These are phyloP conservation scores for Danio kyathit DNA, from an alignment of 2,797 vertebrate genomes.

Conservation along the genomic window DNA sequence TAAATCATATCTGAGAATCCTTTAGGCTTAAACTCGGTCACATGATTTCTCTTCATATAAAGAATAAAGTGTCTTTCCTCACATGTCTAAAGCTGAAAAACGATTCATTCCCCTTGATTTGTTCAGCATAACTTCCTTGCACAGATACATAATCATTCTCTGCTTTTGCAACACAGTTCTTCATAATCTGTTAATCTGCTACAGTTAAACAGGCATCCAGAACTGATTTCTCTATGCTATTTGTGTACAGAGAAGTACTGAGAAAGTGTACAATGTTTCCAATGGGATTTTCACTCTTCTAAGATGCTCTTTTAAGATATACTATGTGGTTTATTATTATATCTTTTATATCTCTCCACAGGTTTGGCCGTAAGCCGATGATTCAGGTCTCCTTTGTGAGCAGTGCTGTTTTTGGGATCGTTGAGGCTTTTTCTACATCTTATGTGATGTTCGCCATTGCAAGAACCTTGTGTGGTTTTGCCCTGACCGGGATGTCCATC, in stretches of 20 bases:
- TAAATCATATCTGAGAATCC: background rate
- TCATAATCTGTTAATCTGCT: no score
- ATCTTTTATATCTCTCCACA: slow-evolving; percentile 60
- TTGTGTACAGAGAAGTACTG: background rate
- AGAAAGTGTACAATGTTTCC: background rate
- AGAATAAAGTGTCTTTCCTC: slow-evolving; percentile 2
- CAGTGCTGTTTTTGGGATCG: slow-evolving; percentile 71
- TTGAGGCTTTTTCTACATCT: slow-evolving; percentile 77
- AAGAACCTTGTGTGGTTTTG: slow-evolving; percentile 78
- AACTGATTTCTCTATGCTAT: background rate
- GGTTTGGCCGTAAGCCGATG: slow-evolving; percentile 85
- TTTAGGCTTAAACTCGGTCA: background rate
- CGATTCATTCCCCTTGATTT: slow-evolving; percentile 6
- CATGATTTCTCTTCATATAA: background rate
- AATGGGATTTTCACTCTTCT: slow-evolving; percentile 11
- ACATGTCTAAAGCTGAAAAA: slow-evolving; percentile 33
- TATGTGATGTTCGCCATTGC: slow-evolving; percentile 85
- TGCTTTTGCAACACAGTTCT: background rate
- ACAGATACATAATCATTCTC: background rate
- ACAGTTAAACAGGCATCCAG: background rate
- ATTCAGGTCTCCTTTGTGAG: slow-evolving; percentile 77
- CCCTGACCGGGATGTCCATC: slow-evolving; percentile 83
- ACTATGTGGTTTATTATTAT: background rate
- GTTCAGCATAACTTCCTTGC: slow-evolving; percentile 16
- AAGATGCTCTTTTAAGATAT: background rate